A percentile compares a stretch with the other conserved stretches of the same genome.
Conservation (phyloP, 1,140 invertebrate species). For the Lepidotrigona ventralis region DNA sequence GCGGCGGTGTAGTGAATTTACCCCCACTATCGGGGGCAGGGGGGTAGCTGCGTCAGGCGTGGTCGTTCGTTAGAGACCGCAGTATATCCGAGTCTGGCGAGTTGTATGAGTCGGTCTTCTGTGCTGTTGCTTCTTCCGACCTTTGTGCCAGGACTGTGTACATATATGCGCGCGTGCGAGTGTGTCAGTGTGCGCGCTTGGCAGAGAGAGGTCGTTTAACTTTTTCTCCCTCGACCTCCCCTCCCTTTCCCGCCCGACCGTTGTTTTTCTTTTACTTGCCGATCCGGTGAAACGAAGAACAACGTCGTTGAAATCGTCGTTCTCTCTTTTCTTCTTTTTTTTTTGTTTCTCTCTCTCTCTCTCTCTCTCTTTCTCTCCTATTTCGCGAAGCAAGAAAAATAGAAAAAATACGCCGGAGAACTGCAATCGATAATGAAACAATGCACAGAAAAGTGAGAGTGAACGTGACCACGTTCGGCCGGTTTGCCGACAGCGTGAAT, state of each 20-base stretch:
- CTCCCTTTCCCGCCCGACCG: too few species aligned
- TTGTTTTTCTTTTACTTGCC: slow-evolving; percentile 6
- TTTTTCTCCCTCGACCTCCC: slow-evolving; percentile 6
- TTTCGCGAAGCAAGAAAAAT: neutral
- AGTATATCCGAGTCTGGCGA: slow-evolving; percentile 56
- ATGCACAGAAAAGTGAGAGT: slow-evolving; percentile 67
- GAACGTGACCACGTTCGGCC: slow-evolving; percentile 58
- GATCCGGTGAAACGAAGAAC: slow-evolving; percentile 11
- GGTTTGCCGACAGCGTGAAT: slow-evolving; percentile 68
- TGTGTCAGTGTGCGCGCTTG: slow-evolving; percentile 32
- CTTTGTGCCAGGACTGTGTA: slow-evolving; percentile 17
- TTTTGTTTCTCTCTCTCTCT: too few species aligned
- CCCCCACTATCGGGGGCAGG: slow-evolving; percentile 41
- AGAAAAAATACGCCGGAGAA: neutral
- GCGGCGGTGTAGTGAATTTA: slow-evolving; percentile 16
- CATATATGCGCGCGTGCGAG: neutral
- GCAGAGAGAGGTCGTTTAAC: slow-evolving; percentile 50
- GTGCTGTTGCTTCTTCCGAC: neutral
- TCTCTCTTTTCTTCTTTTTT: neutral
- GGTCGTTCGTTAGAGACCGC: slow-evolving; percentile 57
- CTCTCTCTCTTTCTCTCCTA: too few species aligned
- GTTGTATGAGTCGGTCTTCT: slow-evolving; percentile 23
- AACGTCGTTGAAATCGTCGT: slow-evolving; percentile 6
- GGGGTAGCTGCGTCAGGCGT: slow-evolving; percentile 74
- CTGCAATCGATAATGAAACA: slow-evolving; percentile 48